Conservation (phyloP, 2,888 invertebrate genomes). For the Schrankia costaestrigalis region DNA sequence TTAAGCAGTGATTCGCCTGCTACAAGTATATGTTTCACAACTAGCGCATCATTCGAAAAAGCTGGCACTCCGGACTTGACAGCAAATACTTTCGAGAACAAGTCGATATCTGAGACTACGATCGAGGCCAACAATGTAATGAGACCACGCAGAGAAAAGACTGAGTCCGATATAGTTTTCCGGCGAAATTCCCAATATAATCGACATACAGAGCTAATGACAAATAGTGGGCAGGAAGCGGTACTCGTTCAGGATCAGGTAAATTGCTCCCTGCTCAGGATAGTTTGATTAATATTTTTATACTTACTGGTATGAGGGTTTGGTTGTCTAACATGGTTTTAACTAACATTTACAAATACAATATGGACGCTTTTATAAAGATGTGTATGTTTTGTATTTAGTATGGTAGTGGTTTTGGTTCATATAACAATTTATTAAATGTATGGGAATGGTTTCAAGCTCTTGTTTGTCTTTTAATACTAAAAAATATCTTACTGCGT, state of each 20-base stretch:
- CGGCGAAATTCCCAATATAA: slow-evolving; percentile 79
- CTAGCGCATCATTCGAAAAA: slow-evolving; percentile 58
- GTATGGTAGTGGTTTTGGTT: slow-evolving; percentile 54
- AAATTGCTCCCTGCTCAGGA: slow-evolving; percentile 72
- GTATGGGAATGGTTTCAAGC: slow-evolving; percentile 52
- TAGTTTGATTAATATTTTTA: slow-evolving; percentile 65
- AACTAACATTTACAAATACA: slow-evolving; percentile 51
- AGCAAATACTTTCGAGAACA: slow-evolving; percentile 56
- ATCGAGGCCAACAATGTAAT: slow-evolving; percentile 60
- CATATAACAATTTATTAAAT: slow-evolving; percentile 34
- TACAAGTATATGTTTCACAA: slow-evolving; percentile 63
- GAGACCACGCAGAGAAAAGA: slow-evolving; percentile 91
- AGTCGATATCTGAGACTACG: slow-evolving; percentile 36
- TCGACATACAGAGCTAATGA: slow-evolving; percentile 65
- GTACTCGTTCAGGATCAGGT: slow-evolving; percentile 78
- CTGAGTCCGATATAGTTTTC: slow-evolving; percentile 92
- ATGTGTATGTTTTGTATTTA: slow-evolving; percentile 40
- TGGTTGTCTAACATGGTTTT: slow-evolving; percentile 60
- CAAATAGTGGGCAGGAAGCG: slow-evolving; percentile 77
- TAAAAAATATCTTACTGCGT: slow-evolving; percentile 10
- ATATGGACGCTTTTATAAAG: slow-evolving; percentile 48
- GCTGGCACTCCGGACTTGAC: slow-evolving; percentile 65
- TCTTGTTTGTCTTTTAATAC: slow-evolving; percentile 27
- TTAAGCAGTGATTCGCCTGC: slow-evolving; percentile 69
- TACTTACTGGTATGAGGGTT: slow-evolving; percentile 74